Conservation (phyloP, 2,797 vertebrate genomes). For the Coregonus ussuriensis region DNA sequence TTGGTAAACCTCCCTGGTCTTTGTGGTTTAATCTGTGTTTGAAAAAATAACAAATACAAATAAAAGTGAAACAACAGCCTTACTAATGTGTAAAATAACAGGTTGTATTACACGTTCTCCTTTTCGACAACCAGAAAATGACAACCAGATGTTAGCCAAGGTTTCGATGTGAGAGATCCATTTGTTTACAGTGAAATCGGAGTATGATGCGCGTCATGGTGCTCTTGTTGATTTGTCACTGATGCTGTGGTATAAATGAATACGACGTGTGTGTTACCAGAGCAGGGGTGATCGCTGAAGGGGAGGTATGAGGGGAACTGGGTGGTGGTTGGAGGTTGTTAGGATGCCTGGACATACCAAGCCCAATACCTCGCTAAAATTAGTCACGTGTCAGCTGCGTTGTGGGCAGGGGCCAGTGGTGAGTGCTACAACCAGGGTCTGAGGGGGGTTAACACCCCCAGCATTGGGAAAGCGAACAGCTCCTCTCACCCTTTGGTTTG, state of each 20-base stretch:
- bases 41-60: neutral
- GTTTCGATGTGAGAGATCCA: neutral
- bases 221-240: neutral
- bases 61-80: neutral
- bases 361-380: neutral
- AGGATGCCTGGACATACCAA: constrained; percentile 1
- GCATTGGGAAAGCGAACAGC: neutral
- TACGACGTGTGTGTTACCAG: too few species aligned
- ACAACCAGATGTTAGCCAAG: neutral
- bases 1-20: too few species aligned
- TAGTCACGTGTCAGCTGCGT: neutral
- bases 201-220: neutral
- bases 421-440: neutral
- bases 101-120: neutral
- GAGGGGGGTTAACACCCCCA: neutral
- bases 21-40: neutral
- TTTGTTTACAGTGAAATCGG: neutral
- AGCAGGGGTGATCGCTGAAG: neutral
- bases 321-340: neutral
- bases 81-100: neutral
- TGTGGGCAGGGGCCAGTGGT: neutral
- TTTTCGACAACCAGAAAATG: neutral
- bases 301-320: neutral
- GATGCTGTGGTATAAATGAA: neutral
- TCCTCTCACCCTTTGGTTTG: neutral